phyloP scores from a whole-genome alignment of 2,113 vertebrate species.

The Brachyhypopomus gauderio region DNA sequence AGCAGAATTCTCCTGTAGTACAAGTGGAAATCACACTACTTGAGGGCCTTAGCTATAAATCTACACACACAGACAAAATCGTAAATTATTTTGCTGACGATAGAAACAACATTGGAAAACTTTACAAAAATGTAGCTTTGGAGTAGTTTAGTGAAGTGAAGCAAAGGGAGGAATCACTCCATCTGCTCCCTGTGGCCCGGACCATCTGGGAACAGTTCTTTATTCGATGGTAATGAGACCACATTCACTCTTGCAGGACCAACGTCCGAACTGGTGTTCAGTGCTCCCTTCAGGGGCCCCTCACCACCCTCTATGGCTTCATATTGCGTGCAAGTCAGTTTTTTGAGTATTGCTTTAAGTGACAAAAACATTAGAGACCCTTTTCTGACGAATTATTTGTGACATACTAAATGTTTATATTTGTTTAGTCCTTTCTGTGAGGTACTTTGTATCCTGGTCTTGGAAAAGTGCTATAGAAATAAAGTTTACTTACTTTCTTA shows the following conservation, averaged over 20 bases:
- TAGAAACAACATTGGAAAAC: conserved; percentile 20
- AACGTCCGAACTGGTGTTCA: background rate
- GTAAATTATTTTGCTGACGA: conserved; percentile 22
- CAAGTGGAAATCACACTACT: conserved; percentile 22
- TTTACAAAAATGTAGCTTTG: background rate
- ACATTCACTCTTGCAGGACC: background rate
- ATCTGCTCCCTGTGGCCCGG: conserved; percentile 21
- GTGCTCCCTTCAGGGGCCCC: background rate
- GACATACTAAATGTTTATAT: no score
- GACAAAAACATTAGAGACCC: background rate
- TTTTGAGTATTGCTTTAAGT: background rate
- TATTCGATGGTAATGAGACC: background rate
- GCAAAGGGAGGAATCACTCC: conserved; percentile 7
- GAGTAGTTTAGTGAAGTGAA: conserved; percentile 3
- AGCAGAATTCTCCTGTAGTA: background rate
- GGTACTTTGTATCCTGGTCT: no score
- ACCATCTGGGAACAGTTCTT: background rate
- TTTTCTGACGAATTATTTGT: no score
- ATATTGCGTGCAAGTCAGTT: background rate
- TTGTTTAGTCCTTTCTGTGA: no score
- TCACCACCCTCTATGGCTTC: background rate
- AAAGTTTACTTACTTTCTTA: no score
- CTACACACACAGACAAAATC: background rate
- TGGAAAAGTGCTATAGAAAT: no score
- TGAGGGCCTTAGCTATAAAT: conserved; percentile 10